Evolutionary conservation across 2,797 vertebrate genomes (phyloP).

Genomic region (Rhinichthys osculus): DNA sequence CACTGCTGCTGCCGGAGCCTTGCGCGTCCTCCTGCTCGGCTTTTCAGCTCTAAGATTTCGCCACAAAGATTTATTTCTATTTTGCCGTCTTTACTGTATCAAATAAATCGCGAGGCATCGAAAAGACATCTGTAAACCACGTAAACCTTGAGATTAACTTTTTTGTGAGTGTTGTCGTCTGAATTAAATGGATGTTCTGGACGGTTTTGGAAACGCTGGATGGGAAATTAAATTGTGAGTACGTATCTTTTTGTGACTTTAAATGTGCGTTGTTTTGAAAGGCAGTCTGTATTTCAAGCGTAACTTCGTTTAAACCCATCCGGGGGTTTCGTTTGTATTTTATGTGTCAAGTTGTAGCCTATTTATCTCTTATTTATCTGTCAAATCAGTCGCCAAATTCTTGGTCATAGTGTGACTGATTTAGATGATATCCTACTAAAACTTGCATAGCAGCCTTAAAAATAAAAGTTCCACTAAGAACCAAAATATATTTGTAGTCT

Average conservation of each 20-base stretch:
- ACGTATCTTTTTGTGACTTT: slow-evolving; percentile 6
- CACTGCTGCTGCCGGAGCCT: slow-evolving; percentile 23
- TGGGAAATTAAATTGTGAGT: slow-evolving; percentile 34
- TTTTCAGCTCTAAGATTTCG: neutral
- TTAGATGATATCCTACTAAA: neutral
- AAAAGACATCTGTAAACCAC: neutral
- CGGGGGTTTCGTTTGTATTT: neutral
- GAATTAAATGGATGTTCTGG: slow-evolving; percentile 43
- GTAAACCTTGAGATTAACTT: slow-evolving; percentile 25
- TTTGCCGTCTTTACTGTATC: neutral
- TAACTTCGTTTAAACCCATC: neutral
- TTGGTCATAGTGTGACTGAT: neutral
- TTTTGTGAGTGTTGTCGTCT: slow-evolving; percentile 19
- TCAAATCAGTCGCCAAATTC: neutral
- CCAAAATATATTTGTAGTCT: too few relatives aligned
- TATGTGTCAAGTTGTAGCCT: neutral
- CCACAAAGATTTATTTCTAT: neutral
- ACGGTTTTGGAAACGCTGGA: slow-evolving; percentile 35
- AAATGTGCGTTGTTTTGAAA: neutral
- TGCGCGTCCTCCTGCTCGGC: slow-evolving; percentile 14
- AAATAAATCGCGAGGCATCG: slow-evolving; percentile 6
- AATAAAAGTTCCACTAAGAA: neutral
- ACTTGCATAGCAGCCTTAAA: neutral
- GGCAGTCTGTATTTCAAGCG: neutral
- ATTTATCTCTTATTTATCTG: neutral